phyloP scores from a whole-genome alignment of 2,797 vertebrate genomes.

The Anguilla anguilla region DNA sequence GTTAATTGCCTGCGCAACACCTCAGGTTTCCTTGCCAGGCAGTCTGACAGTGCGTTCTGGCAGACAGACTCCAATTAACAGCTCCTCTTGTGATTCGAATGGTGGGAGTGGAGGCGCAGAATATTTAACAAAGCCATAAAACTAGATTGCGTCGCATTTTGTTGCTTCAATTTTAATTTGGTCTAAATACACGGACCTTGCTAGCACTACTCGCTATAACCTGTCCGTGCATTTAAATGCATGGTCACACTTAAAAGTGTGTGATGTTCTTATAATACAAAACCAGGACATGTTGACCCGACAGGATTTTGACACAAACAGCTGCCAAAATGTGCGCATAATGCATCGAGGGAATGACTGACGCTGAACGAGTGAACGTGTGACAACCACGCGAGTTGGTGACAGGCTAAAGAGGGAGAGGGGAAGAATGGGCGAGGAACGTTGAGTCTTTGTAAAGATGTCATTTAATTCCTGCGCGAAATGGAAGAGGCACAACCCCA shows the following conservation, averaged over 20 bases:
- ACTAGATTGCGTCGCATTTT: background rate
- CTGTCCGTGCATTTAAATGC: background rate
- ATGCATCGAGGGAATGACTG: background rate
- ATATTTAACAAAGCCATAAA: background rate
- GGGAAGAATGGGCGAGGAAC: background rate
- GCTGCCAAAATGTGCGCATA: background rate
- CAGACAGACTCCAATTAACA: slow-evolving; percentile 29
- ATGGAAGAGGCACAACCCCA: background rate
- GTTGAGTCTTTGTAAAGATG: background rate
- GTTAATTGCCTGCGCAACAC: background rate
- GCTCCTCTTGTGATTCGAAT: slow-evolving; percentile 4
- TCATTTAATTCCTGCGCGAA: background rate
- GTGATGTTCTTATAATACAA: background rate
- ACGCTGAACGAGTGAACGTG: background rate
- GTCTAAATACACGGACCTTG: background rate
- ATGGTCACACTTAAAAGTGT: background rate
- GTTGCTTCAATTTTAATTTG: background rate
- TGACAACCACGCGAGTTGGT: background rate
- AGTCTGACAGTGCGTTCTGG: background rate
- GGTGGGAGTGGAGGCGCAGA: background rate
- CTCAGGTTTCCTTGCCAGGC: background rate
- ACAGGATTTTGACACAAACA: background rate
- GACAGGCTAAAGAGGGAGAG: slow-evolving; percentile 22
- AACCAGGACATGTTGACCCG: background rate
- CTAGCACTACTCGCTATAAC: no score